Evolutionary conservation across 2,113 vertebrate genomes (phyloP).

Genomic region (Chaenocephalus aceratus): DNA sequence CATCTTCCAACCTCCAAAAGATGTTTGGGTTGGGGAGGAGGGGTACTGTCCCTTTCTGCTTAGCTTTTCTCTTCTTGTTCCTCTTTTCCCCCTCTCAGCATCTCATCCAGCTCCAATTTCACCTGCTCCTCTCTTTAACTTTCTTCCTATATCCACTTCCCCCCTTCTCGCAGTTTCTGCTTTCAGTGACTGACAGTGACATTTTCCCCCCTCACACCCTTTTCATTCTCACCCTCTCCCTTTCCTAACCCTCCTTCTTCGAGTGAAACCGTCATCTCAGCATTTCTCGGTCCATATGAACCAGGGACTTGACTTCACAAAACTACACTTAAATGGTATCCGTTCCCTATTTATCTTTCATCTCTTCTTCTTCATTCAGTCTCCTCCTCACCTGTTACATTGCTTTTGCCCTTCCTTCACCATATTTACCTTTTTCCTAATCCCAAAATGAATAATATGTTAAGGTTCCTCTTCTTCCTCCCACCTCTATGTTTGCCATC

Average conservation of each 20-base stretch:
- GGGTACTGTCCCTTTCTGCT: not conserved
- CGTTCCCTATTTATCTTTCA: slow-evolving; percentile 6
- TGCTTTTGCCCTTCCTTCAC: not conserved
- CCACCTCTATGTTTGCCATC: not conserved
- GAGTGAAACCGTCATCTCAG: slow-evolving; percentile 40
- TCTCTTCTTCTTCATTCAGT: not conserved
- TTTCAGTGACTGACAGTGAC: slow-evolving; percentile 1
- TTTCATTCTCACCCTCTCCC: not conserved
- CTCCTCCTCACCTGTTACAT: slow-evolving; percentile 2
- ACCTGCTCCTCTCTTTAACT: not conserved
- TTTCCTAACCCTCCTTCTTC: not conserved
- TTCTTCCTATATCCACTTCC: not conserved
- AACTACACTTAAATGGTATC: slow-evolving; percentile 27
- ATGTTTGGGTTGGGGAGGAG: not conserved
- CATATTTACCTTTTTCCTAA: not conserved
- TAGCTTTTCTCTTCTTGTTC: not conserved
- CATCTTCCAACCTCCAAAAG: not conserved
- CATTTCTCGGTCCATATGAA: slow-evolving; percentile 28
- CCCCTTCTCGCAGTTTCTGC: not conserved
- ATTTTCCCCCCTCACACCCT: not conserved
- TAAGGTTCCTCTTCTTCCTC: not conserved
- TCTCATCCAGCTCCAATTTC: slow-evolving; percentile 31
- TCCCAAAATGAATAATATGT: slow-evolving; percentile 4
- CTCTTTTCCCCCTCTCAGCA: slow-evolving; percentile 9
- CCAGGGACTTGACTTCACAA: slow-evolving; percentile 35